A percentile compares a stretch with the other conserved stretches of the same genome.
These are phyloP conservation scores for Clupea harengus DNA, from an alignment of 2,113 vertebrate species.

Conservation along the genomic window DNA sequence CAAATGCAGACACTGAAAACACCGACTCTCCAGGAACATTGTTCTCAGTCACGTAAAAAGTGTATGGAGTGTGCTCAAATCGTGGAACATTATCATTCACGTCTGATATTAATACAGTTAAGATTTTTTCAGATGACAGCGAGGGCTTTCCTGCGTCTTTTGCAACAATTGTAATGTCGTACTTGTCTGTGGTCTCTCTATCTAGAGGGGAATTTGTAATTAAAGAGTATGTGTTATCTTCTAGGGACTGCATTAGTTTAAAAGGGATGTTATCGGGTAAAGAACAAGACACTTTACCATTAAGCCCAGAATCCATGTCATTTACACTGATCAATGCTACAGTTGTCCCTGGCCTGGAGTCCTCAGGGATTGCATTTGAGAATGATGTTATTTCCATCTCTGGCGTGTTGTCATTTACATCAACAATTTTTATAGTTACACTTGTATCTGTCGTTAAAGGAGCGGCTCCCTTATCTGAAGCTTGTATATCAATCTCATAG, in stretches of 20 bases:
- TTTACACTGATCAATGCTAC: slow-evolving; percentile 45
- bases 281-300: slow-evolving; percentile 60
- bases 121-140: slow-evolving; percentile 44
- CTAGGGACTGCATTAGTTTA: slow-evolving; percentile 40
- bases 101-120: slow-evolving; percentile 52
- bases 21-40: slow-evolving; percentile 46
- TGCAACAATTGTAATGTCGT: slow-evolving; percentile 49
- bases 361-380: slow-evolving; percentile 14
- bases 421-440: slow-evolving; percentile 19
- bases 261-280: slow-evolving; percentile 56
- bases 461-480: slow-evolving; percentile 16
- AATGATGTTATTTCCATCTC: slow-evolving; percentile 34
- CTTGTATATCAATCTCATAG: slow-evolving; percentile 37
- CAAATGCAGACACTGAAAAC: slow-evolving; percentile 50
- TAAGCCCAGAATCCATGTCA: slow-evolving; percentile 53
- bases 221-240: slow-evolving; percentile 52
- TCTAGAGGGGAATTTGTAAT: slow-evolving; percentile 45
- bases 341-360: slow-evolving; percentile 9
- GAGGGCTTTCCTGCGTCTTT: slow-evolving; percentile 50
- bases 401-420: slow-evolving; percentile 31
- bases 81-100: slow-evolving; percentile 58
- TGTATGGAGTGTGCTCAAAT: slow-evolving; percentile 45
- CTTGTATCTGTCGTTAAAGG: neutral
- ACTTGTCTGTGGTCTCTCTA: slow-evolving; percentile 42
- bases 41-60: slow-evolving; percentile 53